Base-by-base conservation (phyloP, 1,140 invertebrate species). In the Drosophila burlai region DNA sequence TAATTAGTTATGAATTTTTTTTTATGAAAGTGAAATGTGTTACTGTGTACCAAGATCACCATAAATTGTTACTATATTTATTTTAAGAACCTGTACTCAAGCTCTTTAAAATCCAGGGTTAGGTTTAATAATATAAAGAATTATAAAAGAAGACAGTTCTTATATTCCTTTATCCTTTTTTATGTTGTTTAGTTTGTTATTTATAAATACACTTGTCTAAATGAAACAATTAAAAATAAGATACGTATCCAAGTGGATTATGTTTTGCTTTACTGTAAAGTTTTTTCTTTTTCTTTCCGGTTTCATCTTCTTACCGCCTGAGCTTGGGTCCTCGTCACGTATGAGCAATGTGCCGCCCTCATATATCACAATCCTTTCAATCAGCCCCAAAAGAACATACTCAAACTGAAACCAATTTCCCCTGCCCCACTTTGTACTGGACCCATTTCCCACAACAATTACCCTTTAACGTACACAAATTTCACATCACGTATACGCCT, bases 371-470 rank as follows among this genome's bases (percentile, higher is more conserved):
- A 73, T 73, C 68, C 68, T 52, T 74, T 74, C 68, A 74, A 74
- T 74, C 71, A 74, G 71, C 68, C 38, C 29, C 15, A 73, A 50
- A 31, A 52, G 67, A 61, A 34, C 67, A 50, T 34, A 50, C 40
- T 50, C 21, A 26, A 36, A 21, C 71, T 16, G 40, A 57, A 57
- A 43, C 36, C 54, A 75, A 62, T 40, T 61, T n/a, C 40, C 13
- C 29, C 38, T 64, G 7, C n/a, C 38, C 16, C 26, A 15, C 34
- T 49, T 46, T 43, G 47, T 50, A 38, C 31, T 73, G 74, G 69
- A 75, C 71, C 65, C 75, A 77, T 77, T 69, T 77, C 63, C 75
- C 75, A 77, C 74, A 77, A 77, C 75, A 77, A 77, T 77, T 77
- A 77, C 75, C 75, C 75, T 77, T 77, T 77, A 77, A 77, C 63